Evolutionary conservation across 2,888 invertebrate species (phyloP), one percentile per base, ranked within the genome.

Genomic region (Eulithis prunata): DNA sequence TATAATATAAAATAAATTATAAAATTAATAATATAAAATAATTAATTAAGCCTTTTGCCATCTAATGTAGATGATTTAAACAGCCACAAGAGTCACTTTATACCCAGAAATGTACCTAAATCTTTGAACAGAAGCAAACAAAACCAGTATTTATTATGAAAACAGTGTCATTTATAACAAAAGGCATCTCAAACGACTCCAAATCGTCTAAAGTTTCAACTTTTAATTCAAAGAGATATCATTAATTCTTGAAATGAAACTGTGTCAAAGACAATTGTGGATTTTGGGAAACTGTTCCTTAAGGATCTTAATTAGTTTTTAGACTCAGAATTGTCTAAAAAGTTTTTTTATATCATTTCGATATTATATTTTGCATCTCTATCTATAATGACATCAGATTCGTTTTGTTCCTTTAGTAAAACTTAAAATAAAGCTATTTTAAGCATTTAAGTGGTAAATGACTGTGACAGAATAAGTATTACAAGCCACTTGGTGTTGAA

Each of bases 241-340:
- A 70, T 70, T 70, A 70, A 70, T 70, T 61, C 43, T 43, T 32
- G n/a, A 52, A 58, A 62, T 61, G 60, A 64, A 63, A 65, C 45
- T 54, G 56, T 70, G 68, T 66, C 68, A 63, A 57, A 61, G 55
- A 66, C 70, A 66, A 62, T 60, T 41, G 65, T 43, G 57, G 51
- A 64, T 57, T 56, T 57, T 51, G 10, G 10, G 21, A 10, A 51
- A 51, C 43, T 64, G 43, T 43, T 61, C 41, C 38, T 10, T n/a
- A 0, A 7, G 41, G 47, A 21, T 10, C 51, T 47, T 59, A 54
- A 62, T 67, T 65, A 53, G 32, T 61, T 57, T 38, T 28, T 32
- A 14, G 59, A 14, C n/a, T 58, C 13, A 21, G 47, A 21, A 55
- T 43, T 56, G 51, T 51, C 38, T 47, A 21, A 5, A 32, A 53